Evolutionary conservation across 64 coral and sea anemone genomes (phyloP), one percentile per base, ranked within the genome.

Genomic region (Pocillopora verrucosa): DNA sequence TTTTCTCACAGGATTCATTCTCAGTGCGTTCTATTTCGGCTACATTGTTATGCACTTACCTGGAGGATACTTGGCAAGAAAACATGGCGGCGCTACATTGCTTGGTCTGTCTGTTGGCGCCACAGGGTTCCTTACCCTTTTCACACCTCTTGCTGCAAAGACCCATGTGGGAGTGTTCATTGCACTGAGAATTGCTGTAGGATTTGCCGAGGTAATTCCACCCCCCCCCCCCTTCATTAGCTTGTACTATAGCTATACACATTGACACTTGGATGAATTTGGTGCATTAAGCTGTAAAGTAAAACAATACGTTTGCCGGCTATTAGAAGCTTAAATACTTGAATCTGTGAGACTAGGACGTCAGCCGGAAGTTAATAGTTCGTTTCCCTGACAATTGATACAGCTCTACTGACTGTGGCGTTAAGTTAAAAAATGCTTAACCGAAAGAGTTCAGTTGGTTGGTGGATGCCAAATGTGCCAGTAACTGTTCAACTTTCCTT

Each of bases 51-150:
- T 25, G 41, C 76, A 78, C 2, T 9, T 78, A 25, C 76, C 45
- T 24, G 76, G 76, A n/a, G 76, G 76, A 57, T 57, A 22, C 11
- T 78, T 58, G 76, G 76, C 76, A 20, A 41, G 45, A 58, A 78
- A 78, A 59, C 51, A 58, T 22, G 76, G 76, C 19, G 76, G 76
- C 11, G 76, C 76, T 19, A 78, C 76, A 9, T 4, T 78, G 16
- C 20, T 78, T 59, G 76, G 76, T 10, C 7, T 78, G 45, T 16
- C 17, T 58, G 76, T 78, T 17, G 76, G 76, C 36, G 9, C 17
- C 76, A 78, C 5, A 11, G 76, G 76, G n/a, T 2, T 11, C 41
- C 56, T 78, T 10, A 78, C 76, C 15, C 41, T 78, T 7, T 78
- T 58, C 9, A 78, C 76, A 0, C 76, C 76, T 25, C 19, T 59